These are phyloP conservation scores for Leptinotarsa rubiginosa DNA, from an alignment of 2,888 invertebrate species.

Conservation along the genomic window DNA sequence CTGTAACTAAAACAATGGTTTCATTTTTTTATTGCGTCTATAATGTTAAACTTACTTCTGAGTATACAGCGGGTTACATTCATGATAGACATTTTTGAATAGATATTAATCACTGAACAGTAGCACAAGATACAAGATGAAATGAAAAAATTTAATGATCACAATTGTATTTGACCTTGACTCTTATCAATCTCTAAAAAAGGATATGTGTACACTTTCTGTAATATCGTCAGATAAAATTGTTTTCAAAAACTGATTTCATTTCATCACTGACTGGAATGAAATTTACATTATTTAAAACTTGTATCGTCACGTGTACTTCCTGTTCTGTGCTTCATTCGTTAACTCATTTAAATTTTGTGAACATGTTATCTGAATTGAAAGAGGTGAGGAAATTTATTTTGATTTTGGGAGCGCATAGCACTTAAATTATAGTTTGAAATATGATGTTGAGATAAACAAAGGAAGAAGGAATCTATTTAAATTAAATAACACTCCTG, in stretches of 20 bases:
- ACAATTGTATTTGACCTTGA: neutral
- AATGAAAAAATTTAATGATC: neutral
- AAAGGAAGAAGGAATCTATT: no score
- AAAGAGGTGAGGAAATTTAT: no score
- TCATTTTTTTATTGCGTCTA: neutral
- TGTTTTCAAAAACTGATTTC: neutral
- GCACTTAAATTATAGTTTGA: no score
- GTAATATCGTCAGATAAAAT: neutral
- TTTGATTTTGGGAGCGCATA: no score
- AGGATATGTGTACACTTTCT: neutral
- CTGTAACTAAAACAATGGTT: slow-evolving; percentile 24
- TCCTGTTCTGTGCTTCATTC: no score
- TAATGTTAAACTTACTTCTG: slow-evolving; percentile 25
- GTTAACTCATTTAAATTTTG: no score
- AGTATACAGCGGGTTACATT: slow-evolving; percentile 22
- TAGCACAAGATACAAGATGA: neutral
- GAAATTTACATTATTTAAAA: no score
- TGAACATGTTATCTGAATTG: no score
- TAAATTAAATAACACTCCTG: no score
- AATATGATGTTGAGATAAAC: no score
- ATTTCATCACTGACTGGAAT: no score
- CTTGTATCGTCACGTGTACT: no score
- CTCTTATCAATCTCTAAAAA: neutral
- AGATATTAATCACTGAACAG: neutral
- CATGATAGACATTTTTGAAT: slow-evolving; percentile 27